Percentiles rank a stretch among this genome's conserved stretches.
phyloP scores from a whole-genome alignment of 1,140 invertebrate species.

The Propsilocerus akamusi region DNA sequence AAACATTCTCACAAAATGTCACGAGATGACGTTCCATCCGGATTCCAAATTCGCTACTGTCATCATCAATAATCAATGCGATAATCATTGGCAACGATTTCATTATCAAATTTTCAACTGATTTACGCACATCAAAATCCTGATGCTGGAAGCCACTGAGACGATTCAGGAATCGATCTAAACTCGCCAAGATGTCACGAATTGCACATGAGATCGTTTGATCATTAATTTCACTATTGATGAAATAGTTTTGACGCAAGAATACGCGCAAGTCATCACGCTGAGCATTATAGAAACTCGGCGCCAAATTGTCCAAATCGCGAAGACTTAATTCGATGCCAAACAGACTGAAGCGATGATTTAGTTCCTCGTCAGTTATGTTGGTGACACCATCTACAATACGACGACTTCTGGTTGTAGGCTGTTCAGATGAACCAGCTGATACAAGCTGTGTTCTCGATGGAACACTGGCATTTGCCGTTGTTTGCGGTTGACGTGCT shows the following conservation, averaged over 20 bases:
- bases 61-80: constrained; percentile 22
- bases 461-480: neutral
- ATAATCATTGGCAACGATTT: constrained; percentile 13
- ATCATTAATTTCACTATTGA: constrained; percentile 17
- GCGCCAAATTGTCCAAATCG: constrained; percentile 5
- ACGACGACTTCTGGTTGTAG: too few relatives aligned
- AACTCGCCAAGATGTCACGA: constrained; percentile 12
- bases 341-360: constrained; percentile 2
- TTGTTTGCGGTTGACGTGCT: neutral
- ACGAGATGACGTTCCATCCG: constrained; percentile 21
- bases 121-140: constrained; percentile 18
- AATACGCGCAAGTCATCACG: constrained; percentile 10
- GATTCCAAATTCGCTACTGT: constrained; percentile 22
- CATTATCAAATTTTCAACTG: constrained; percentile 17
- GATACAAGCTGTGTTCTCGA: neutral
- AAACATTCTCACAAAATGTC: constrained; percentile 14
- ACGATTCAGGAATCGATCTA: constrained; percentile 15
- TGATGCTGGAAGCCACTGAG: constrained; percentile 15
- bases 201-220: neutral
- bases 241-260: constrained; percentile 8
- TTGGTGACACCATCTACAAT: neutral
- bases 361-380: neutral
- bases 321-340: constrained; percentile 3
- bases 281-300: constrained; percentile 1
- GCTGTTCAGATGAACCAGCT: neutral